These are phyloP conservation scores for Acrocephalus arundinaceus DNA, from an alignment of 2,113 vertebrate species.

Conservation along the genomic window DNA sequence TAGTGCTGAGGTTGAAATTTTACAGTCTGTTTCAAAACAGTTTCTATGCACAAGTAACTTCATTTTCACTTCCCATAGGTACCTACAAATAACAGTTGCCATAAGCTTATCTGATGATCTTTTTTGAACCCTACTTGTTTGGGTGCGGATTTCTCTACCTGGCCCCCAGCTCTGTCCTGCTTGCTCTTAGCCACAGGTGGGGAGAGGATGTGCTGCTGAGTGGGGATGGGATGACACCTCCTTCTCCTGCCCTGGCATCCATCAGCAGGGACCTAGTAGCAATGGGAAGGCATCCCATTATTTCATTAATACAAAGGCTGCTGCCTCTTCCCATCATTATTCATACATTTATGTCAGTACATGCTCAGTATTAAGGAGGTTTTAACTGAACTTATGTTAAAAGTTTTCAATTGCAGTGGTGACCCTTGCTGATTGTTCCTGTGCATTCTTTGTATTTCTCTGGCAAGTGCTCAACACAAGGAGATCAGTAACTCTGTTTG, in stretches of 20 bases:
- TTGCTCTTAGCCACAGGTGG: neutral
- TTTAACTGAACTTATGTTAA: neutral
- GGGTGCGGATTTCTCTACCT: neutral
- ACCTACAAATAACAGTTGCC: neutral
- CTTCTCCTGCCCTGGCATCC: neutral
- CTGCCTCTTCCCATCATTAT: neutral
- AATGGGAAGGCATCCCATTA: neutral
- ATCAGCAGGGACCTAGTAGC: neutral
- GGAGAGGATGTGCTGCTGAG: neutral
- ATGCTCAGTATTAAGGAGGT: neutral
- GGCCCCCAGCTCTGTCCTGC: neutral
- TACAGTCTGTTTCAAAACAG: neutral
- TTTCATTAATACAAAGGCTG: neutral
- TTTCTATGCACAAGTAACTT: neutral
- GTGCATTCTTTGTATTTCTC: fast-evolving
- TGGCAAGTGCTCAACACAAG: neutral
- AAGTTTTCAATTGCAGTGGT: neutral
- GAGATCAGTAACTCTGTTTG: neutral
- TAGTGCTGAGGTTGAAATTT: neutral
- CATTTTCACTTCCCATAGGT: neutral
- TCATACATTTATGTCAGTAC: neutral
- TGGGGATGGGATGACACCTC: fast-evolving
- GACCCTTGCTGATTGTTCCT: neutral
- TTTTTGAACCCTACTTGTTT: neutral
- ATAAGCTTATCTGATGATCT: neutral